phyloP scores from a whole-genome alignment of 2,113 vertebrate genomes.

The Pipra filicauda region DNA sequence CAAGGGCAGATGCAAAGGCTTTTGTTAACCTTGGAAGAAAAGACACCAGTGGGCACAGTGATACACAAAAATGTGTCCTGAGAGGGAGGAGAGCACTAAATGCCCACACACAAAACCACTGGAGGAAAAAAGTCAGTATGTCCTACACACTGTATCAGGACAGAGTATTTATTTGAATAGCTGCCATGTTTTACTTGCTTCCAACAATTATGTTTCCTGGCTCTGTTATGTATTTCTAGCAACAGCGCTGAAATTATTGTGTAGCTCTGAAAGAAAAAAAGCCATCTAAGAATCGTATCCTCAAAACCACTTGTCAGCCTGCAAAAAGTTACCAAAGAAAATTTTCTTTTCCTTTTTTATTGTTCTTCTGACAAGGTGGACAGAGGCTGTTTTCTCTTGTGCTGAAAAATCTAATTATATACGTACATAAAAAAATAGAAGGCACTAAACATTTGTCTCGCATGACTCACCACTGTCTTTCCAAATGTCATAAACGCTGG shows the following conservation, averaged over 20 bases:
- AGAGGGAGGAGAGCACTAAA: background rate
- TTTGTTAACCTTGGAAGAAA: background rate
- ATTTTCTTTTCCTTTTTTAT: background rate
- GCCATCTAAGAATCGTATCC: background rate
- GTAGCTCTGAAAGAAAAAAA: background rate
- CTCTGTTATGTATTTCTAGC: background rate
- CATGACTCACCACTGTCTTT: constrained; percentile 51
- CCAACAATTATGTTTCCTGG: background rate
- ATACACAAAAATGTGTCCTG: background rate
- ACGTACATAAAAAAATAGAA: background rate
- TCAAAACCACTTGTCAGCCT: background rate
- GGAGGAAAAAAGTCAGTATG: background rate
- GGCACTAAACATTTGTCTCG: constrained; percentile 31
- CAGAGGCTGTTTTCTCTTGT: constrained; percentile 3
- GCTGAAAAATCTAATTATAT: constrained; percentile 38
- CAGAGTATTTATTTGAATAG: background rate
- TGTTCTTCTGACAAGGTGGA: constrained; percentile 12
- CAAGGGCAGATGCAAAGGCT: background rate
- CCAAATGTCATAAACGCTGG: constrained; percentile 51
- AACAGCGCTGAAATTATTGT: background rate
- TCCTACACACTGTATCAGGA: background rate
- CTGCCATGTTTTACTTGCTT: background rate
- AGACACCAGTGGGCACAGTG: background rate
- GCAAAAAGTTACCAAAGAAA: background rate
- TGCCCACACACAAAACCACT: background rate